Evolutionary conservation across 2,888 invertebrate genomes (phyloP).

Genomic region (Perithous albicinctus): DNA sequence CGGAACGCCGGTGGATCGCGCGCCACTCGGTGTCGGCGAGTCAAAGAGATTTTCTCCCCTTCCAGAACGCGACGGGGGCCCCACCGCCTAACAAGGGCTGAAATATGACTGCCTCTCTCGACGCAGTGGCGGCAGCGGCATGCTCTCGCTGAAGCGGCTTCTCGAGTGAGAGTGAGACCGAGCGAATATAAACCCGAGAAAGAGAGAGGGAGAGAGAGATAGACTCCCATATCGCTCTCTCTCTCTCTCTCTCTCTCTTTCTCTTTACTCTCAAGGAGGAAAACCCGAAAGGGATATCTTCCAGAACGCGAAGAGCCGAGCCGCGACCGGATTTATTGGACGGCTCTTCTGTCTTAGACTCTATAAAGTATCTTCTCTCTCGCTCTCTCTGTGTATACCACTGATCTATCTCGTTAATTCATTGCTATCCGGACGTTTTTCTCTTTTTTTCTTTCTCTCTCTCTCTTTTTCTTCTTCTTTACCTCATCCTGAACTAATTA

Average conservation of each 20-base stretch:
- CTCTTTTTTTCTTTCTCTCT: too few species aligned
- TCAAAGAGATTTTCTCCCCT: conserved; percentile 83
- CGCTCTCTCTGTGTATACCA: conserved; percentile 22
- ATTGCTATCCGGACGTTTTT: conserved; percentile 4
- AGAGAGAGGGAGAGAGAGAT: too few species aligned
- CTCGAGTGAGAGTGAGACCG: conserved; percentile 40
- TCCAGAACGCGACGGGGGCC: conserved; percentile 79
- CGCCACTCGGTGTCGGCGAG: conserved; percentile 81
- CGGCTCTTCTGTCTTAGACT: conserved; percentile 56
- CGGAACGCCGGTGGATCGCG: conserved; percentile 80
- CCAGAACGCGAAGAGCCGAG: conserved; percentile 45
- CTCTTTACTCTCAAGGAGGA: conserved; percentile 24
- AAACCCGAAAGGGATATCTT: conserved; percentile 58
- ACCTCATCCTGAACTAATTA: conserved; percentile 43
- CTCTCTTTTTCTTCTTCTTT: too few species aligned
- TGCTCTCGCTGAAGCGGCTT: conserved; percentile 49
- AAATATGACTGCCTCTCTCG: conserved; percentile 82
- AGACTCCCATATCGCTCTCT: conserved; percentile 41
- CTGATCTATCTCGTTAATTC: conserved; percentile 55
- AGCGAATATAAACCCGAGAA: conserved; percentile 30
- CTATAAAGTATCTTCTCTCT: conserved; percentile 50
- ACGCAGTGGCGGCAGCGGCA: conserved; percentile 70
- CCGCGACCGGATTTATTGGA: conserved; percentile 56
- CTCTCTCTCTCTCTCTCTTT: conserved; percentile 1
- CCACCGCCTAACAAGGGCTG: conserved; percentile 82